These are phyloP conservation scores for Plutella xylostella DNA, from an alignment of 2,888 invertebrate genomes.

Conservation along the genomic window DNA sequence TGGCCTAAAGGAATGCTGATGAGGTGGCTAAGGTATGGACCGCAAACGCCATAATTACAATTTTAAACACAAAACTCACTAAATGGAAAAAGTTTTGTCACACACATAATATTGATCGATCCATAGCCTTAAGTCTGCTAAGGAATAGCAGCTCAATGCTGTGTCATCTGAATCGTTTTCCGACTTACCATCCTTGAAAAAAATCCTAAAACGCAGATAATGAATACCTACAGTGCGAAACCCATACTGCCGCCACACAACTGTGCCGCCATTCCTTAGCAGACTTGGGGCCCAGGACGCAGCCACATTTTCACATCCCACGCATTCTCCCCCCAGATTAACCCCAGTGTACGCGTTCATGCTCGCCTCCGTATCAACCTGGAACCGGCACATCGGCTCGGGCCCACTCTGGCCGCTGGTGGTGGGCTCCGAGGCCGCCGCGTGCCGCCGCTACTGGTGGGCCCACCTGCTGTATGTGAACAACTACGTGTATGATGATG, in stretches of 20 bases:
- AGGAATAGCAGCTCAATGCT: too few species aligned
- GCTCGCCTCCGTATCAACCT: slow-evolving; percentile 39
- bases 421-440: slow-evolving; percentile 35
- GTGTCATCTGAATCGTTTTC: not conserved
- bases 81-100: too few species aligned
- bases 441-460: slow-evolving; percentile 60
- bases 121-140: too few species aligned
- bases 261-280: too few species aligned
- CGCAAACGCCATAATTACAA: not conserved
- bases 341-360: slow-evolving; percentile 48
- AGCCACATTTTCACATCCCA: too few species aligned
- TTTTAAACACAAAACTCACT: too few species aligned
- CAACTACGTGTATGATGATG: slow-evolving; percentile 46
- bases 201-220: not conserved
- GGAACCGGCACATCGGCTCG: slow-evolving; percentile 36
- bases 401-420: slow-evolving; percentile 50
- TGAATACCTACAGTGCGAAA: too few species aligned
- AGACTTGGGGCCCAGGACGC: too few species aligned
- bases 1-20: slow-evolving; percentile 43
- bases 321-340: slow-evolving; percentile 32
- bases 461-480: slow-evolving; percentile 53
- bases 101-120: too few species aligned
- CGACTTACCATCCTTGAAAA: not conserved
- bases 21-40: slow-evolving; percentile 46
- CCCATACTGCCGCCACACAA: too few species aligned